These are phyloP conservation scores for Microtus richardsoni DNA, from an alignment of 2,113 vertebrate genomes.

Conservation along the genomic window DNA sequence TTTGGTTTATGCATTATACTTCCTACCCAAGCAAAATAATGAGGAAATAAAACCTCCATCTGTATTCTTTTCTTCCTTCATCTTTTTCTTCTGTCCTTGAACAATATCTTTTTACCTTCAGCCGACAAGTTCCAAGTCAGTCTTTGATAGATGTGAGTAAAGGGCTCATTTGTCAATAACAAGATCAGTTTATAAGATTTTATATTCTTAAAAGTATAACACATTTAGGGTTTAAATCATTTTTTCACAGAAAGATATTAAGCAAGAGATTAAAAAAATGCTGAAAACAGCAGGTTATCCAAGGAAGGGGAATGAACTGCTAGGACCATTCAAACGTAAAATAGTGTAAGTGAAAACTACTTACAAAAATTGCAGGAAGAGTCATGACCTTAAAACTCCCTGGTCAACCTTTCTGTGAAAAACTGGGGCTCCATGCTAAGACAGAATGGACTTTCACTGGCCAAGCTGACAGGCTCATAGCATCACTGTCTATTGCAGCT, in stretches of 20 bases:
- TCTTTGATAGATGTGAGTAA: not conserved
- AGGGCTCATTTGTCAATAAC: not conserved
- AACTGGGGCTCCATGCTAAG: not conserved
- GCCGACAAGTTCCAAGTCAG: not conserved
- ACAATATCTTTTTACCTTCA: not conserved
- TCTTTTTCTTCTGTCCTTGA: not conserved
- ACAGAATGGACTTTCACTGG: not conserved
- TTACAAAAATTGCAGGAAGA: not conserved
- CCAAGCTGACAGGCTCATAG: not conserved
- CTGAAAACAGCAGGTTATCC: not conserved
- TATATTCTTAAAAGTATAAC: constrained; percentile 3
- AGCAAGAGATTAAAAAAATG: constrained; percentile 1
- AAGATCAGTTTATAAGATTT: not conserved
- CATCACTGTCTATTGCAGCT: accelerated
- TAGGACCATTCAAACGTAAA: not conserved
- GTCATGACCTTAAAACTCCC: not conserved
- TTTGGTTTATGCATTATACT: not conserved
- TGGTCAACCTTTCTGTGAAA: not conserved
- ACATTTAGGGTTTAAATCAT: not conserved
- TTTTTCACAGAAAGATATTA: constrained; percentile 9
- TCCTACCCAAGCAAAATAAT: not conserved
- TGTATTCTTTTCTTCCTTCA: not conserved
- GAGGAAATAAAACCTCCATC: not conserved
- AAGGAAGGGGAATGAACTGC: not conserved
- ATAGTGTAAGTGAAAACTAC: too few species aligned